Evolutionary conservation across 2,797 vertebrate species (phyloP).

Genomic region (Mycteria americana): DNA sequence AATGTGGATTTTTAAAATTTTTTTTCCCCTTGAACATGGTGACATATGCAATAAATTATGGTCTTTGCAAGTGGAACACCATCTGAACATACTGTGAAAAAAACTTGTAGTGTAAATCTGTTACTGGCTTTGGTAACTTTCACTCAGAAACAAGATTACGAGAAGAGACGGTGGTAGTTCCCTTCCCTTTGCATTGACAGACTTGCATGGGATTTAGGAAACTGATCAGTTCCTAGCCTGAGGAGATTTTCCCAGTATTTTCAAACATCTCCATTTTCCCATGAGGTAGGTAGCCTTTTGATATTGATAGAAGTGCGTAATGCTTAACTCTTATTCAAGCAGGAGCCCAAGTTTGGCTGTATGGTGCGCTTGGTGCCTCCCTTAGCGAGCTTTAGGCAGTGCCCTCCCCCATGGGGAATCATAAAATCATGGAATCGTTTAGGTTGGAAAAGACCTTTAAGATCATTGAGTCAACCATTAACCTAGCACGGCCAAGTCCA

Average conservation of each 20-base stretch:
- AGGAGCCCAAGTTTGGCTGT: background rate
- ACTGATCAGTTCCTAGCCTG: rapidly evolving
- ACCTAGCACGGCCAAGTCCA: too few species aligned
- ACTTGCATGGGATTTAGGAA: background rate
- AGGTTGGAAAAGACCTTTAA: too few species aligned
- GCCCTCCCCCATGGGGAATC: rapidly evolving
- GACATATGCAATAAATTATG: background rate
- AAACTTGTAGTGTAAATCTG: background rate
- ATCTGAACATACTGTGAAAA: background rate
- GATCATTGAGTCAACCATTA: too few species aligned
- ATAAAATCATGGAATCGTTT: too few species aligned
- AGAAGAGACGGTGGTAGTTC: background rate
- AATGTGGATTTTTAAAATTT: background rate
- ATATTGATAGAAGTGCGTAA: background rate
- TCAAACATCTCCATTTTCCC: background rate
- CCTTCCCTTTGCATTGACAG: background rate
- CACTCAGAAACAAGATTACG: background rate
- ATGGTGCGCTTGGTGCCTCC: rapidly evolving
- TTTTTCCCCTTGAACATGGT: background rate
- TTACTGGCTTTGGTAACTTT: background rate
- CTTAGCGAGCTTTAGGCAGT: background rate
- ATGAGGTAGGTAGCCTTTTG: background rate
- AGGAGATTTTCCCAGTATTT: background rate
- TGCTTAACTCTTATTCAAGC: background rate
- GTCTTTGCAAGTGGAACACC: background rate